phyloP scores from a whole-genome alignment of 1,140 invertebrate species.

The Drosophila aff. region DNA sequence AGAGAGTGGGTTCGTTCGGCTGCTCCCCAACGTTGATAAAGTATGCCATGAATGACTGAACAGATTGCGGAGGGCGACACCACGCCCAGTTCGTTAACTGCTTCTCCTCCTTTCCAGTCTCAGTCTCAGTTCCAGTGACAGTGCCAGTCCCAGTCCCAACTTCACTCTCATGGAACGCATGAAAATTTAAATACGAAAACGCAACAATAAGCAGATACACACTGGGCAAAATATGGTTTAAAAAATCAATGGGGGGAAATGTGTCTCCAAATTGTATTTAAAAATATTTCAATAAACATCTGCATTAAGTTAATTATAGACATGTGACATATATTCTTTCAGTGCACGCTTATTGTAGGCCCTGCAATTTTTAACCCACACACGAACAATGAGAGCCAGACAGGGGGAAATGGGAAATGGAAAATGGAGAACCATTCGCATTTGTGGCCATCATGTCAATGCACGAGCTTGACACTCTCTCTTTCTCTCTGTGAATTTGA shows the following conservation, averaged over 20 bases:
- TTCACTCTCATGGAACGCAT: slow-evolving; percentile 37
- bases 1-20: neutral
- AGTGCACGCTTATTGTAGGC: slow-evolving; percentile 26
- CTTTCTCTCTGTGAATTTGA: slow-evolving; percentile 71
- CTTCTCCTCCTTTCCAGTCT: neutral
- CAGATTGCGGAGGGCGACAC: slow-evolving; percentile 59
- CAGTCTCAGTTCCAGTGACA: neutral
- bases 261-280: neutral
- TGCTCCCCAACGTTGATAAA: slow-evolving; percentile 64
- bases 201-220: slow-evolving; percentile 43
- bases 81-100: slow-evolving; percentile 49
- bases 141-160: slow-evolving; percentile 1
- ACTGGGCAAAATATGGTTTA: neutral
- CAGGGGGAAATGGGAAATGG: slow-evolving; percentile 25
- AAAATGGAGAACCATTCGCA: slow-evolving; percentile 37
- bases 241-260: neutral
- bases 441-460: slow-evolving; percentile 76
- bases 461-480: slow-evolving; percentile 72
- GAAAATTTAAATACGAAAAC: slow-evolving; percentile 64
- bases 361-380: slow-evolving; percentile 53
- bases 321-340: neutral
- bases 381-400: slow-evolving; percentile 31
- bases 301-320: neutral
- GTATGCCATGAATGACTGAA: slow-evolving; percentile 81
- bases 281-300: neutral